Base-by-base conservation (phyloP, 2,888 invertebrate species). In the Leptinotarsa tumamoca region DNA sequence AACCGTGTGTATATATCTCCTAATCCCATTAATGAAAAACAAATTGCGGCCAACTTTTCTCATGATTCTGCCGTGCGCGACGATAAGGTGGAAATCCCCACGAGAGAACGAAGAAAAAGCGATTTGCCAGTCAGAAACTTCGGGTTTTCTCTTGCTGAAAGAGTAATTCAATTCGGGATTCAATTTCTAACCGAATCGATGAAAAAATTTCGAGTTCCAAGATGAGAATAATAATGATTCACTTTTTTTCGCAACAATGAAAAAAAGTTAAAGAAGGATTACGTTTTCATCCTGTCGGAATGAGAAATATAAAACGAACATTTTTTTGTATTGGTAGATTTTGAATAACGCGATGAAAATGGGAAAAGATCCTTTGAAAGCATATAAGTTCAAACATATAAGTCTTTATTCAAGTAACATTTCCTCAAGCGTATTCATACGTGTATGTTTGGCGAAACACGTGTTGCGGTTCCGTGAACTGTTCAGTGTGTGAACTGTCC, bases 21-120 rank as follows among this genome's bases (percentile, higher is more conserved):
- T 74, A 71, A 74, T 74, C 71, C 78, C 73, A 77, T 78, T 78
- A 78, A 78, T 78, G 78, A 78, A 77, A 76, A 76, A 78, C 78
- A 75, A 78, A 78, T 78, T 76, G 73, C 76, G 71, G 72, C 74
- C 71, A 78, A 78, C 72, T 78, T 78, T 73, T 73, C 76, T 61
- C 76, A 75, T 78, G 76, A 76, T 76, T 76, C 75, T 76, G 71
- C 76, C 52, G 23, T 3, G 67, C 52, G 52, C 23, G n/a, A 23
- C 43, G 54, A 71, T 61, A 71, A 61, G 61, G 50, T 58, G 17
- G 58, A 63, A 63, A 63, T 63, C 2, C 63, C 63, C 63, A 63
- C n/a, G 43, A 33, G 63, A 63, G 14, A 33, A 63, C 63, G 63
- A 63, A 63, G 63, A 43, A 63, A 63, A 63, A 63, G 63, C 63